Percentiles rank a stretch among this genome's conserved stretches.
These are phyloP conservation scores for Sinosuthora webbiana DNA, from an alignment of 2,113 vertebrate genomes.

Conservation along the genomic window DNA sequence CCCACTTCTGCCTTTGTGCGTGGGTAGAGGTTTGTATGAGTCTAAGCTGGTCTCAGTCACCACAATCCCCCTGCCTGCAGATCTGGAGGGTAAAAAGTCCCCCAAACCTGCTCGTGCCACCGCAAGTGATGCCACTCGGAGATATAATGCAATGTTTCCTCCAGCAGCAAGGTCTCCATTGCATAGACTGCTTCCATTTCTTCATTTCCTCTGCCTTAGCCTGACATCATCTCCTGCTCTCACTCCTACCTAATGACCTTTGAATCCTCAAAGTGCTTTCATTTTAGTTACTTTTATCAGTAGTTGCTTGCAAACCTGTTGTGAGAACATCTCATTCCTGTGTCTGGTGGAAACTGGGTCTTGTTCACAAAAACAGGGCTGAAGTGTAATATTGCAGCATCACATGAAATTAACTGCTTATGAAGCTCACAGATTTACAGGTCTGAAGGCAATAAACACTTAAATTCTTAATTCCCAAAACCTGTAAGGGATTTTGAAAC, in stretches of 20 bases:
- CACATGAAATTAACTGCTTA: neutral
- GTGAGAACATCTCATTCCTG: neutral
- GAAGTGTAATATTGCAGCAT: neutral
- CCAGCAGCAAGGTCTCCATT: neutral
- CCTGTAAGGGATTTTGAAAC: neutral
- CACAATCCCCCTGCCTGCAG: rapidly evolving
- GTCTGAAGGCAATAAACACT: neutral
- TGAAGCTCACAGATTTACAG: neutral
- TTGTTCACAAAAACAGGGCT: neutral
- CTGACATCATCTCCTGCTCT: neutral
- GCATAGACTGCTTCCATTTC: conserved; percentile 20
- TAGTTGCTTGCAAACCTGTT: neutral
- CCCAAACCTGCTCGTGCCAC: neutral
- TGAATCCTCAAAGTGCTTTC: neutral
- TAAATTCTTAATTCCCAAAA: neutral
- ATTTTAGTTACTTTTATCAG: neutral
- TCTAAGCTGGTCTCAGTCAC: neutral
- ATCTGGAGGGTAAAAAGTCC: neutral
- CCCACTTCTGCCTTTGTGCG: rapidly evolving
- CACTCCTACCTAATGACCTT: conserved; percentile 23
- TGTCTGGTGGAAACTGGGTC: neutral
- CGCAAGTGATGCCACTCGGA: rapidly evolving
- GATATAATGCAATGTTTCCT: conserved; percentile 16
- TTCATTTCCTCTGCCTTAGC: conserved; percentile 13
- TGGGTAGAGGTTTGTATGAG: neutral